Conservation (phyloP, 2,888 invertebrate genomes). For the Metalampra italica region DNA sequence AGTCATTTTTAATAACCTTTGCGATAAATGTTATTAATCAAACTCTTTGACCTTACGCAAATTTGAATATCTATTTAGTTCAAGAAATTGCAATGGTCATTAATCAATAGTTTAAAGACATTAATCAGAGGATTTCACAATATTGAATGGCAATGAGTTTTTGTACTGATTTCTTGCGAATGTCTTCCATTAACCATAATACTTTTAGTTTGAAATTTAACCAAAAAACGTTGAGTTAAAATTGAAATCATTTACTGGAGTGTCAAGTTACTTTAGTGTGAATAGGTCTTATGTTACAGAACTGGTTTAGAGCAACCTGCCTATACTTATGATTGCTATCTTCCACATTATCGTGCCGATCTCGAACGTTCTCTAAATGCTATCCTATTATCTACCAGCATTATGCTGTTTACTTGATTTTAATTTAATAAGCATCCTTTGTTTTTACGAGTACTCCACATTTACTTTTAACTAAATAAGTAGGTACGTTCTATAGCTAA, state of each 20-base stretch:
- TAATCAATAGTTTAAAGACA: no score
- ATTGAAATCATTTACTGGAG: no score
- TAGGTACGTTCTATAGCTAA: background rate
- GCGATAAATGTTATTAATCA: background rate
- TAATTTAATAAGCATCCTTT: slow-evolving; percentile 1
- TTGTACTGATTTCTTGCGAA: no score
- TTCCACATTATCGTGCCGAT: slow-evolving; percentile 7
- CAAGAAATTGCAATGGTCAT: no score
- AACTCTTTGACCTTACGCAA: background rate
- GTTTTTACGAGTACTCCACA: background rate
- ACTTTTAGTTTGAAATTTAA: no score
- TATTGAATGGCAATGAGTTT: no score
- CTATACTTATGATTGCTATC: slow-evolving; percentile 10
- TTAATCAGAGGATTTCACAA: no score
- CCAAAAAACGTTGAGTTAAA: no score
- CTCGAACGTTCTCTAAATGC: slow-evolving; percentile 8
- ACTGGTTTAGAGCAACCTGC: slow-evolving; percentile 1
- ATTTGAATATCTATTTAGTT: background rate
- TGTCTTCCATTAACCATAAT: no score
- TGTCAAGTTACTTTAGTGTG: background rate
- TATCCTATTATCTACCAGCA: background rate
- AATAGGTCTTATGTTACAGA: background rate
- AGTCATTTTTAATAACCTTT: no score
- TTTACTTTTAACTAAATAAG: background rate
- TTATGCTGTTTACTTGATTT: slow-evolving; percentile 1